Conservation (phyloP, 2,888 invertebrate species). For the Patella ulyssiponensis region DNA sequence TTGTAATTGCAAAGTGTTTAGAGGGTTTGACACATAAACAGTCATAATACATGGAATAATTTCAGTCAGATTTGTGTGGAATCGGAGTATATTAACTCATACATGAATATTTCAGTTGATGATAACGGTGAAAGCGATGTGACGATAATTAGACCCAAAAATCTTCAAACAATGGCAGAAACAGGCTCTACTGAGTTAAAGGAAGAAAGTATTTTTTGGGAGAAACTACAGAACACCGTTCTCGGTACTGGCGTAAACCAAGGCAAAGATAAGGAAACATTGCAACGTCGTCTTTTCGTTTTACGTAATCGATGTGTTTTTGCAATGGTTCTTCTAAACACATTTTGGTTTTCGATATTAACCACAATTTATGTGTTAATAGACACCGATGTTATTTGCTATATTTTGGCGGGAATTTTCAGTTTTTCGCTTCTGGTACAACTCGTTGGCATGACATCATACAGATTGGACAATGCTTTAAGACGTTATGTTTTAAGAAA, state of each 20-base stretch:
- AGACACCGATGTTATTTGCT: constrained; percentile 45
- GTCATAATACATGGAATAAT: too few species aligned
- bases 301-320: constrained; percentile 43
- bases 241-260: constrained; percentile 42
- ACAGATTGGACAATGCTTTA: constrained; percentile 44
- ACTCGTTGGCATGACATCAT: constrained; percentile 46
- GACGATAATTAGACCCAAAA: constrained; percentile 1
- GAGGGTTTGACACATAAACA: too few species aligned
- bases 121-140: neutral
- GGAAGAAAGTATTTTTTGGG: constrained; percentile 43
- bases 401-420: constrained; percentile 46
- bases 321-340: constrained; percentile 41
- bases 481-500: constrained; percentile 36
- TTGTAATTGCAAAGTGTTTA: too few species aligned
- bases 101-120: neutral
- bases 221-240: constrained; percentile 32
- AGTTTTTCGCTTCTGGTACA: constrained; percentile 50
- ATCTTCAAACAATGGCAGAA: neutral
- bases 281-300: constrained; percentile 30
- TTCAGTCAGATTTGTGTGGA: too few species aligned
- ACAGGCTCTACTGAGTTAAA: constrained; percentile 12
- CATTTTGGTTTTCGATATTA: constrained; percentile 43
- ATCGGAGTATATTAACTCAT: too few species aligned
- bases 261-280: constrained; percentile 28
- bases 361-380: constrained; percentile 43